Base-by-base conservation (phyloP, 2,113 vertebrate genomes). In the Rhineura floridana region DNA sequence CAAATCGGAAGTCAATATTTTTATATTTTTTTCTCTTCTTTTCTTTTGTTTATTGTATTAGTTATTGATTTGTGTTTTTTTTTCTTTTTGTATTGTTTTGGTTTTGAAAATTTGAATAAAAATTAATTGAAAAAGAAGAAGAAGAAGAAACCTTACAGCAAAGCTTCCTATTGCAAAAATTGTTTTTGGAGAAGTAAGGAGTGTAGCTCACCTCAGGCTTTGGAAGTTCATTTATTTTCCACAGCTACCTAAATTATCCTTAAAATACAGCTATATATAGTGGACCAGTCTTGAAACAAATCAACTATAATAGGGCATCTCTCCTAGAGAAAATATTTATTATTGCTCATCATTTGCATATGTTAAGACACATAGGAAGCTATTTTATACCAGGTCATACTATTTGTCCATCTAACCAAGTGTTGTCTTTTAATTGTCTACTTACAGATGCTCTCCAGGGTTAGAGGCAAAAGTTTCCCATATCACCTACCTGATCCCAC, bases 141-240 rank as follows among this genome's bases (percentile, higher is more conserved):
- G n/a, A n/a, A 0, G 46, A 67, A 72, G 70, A 36, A 6, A 72
- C 36, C 76, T 89, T 33, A 86, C n/a, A 85, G 75, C 13, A 87
- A 86, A 79, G 75, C 1, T 90, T 90, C 55, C 84, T 52, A 36
- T 89, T 89, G 39, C 46, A 81, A 90, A n/a, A 70, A 85, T 17
- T n/a, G 36, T 1, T 78, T 90, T 79, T 84, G 42, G 81, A 81
- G 28, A 77, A 50, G 23, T 55, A 65, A 65, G 36, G n/a, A 13
- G 21, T 62, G 21, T 12, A 3, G 5, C 28, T 46, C 19, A 65
- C 28, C 23, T 82, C 39, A 44, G 46, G 36, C 55, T 39, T 65
- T 65, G 81, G 50, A 86, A 55, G 21, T 86, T 67, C 13, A 67
- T 81, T 63, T 42, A 5, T 28, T 75, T n/a, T n/a, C 59, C 50